These are phyloP conservation scores for Notamacropus eugenii DNA, from an alignment of 2,797 vertebrate species.

Conservation along the genomic window DNA sequence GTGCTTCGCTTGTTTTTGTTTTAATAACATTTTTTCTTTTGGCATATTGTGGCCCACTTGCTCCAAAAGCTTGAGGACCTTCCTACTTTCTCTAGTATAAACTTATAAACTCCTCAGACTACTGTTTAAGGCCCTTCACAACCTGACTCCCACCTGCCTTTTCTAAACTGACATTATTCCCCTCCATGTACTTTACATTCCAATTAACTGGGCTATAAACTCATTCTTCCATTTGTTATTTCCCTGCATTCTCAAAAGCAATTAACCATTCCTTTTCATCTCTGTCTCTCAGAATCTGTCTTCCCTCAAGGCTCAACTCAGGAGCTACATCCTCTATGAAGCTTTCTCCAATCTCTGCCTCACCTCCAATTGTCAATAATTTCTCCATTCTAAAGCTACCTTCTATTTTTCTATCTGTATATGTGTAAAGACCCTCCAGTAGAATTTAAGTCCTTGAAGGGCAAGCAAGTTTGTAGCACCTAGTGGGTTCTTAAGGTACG, in stretches of 20 bases:
- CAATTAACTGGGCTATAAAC: neutral
- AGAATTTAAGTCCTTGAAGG: neutral
- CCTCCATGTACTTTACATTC: neutral
- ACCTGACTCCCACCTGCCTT: neutral
- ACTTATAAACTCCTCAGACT: neutral
- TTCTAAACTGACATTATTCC: neutral
- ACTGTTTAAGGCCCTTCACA: neutral
- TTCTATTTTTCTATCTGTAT: neutral
- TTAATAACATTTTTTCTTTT: neutral
- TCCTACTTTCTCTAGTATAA: neutral
- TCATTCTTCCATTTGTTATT: neutral
- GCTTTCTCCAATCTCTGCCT: neutral
- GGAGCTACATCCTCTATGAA: neutral
- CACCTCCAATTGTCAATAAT: neutral
- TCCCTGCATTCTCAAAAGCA: neutral
- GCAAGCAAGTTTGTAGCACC: neutral
- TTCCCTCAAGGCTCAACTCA: neutral
- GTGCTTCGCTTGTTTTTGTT: neutral
- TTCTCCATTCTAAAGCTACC: neutral
- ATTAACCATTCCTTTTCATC: neutral
- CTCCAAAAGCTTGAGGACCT: neutral
- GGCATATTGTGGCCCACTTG: neutral
- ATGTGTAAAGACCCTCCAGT: constrained; percentile 4
- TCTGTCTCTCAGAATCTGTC: neutral
- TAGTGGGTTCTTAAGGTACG: neutral